These are phyloP conservation scores for Eulemur mongoz DNA, from an alignment of 2,797 vertebrate genomes.

Conservation along the genomic window DNA sequence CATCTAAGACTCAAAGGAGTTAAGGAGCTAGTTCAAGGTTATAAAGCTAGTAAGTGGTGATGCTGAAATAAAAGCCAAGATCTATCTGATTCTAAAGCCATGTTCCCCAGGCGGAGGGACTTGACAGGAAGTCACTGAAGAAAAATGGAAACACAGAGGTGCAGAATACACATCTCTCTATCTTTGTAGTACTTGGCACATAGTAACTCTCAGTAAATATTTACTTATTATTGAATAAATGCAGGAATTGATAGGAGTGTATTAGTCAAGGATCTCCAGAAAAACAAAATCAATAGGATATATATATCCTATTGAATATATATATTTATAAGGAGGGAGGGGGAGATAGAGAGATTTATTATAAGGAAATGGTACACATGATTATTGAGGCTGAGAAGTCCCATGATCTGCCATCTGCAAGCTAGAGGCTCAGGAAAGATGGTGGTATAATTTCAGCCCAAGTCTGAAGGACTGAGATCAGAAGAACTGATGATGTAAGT, in stretches of 20 bases:
- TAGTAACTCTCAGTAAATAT: background rate
- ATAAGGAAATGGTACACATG: background rate
- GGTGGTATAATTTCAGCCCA: background rate
- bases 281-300: background rate
- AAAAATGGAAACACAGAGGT: background rate
- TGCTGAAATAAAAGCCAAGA: background rate
- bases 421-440: no score
- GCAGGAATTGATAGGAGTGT: background rate
- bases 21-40: background rate
- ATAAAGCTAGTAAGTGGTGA: background rate
- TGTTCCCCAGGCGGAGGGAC: background rate
- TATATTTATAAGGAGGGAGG: background rate
- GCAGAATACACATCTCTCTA: background rate
- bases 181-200: background rate
- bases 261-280: background rate
- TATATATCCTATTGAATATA: no score
- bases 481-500: background rate
- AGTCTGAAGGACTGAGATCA: background rate
- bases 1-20: background rate
- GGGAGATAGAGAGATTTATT: background rate
- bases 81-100: background rate
- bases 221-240: slow-evolving; percentile 3
- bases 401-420: background rate
- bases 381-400: background rate
- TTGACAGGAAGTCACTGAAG: background rate